phyloP scores from a whole-genome alignment of 2,888 invertebrate genomes.

The Spisula solida region DNA sequence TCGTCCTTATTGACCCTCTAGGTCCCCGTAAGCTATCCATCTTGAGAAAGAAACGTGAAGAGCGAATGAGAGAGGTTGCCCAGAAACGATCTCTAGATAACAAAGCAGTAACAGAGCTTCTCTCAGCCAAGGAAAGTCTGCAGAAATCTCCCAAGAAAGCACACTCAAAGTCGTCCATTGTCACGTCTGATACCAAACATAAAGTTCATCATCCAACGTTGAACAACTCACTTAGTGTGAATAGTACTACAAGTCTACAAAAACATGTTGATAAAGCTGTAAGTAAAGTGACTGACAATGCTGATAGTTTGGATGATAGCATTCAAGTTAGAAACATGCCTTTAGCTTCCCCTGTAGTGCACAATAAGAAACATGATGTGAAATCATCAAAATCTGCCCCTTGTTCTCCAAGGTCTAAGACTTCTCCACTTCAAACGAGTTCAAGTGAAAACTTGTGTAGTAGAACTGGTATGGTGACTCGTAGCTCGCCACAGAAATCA shows the following conservation, averaged over 20 bases:
- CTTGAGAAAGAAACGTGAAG: constrained; percentile 81
- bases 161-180: constrained; percentile 20
- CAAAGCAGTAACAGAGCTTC: constrained; percentile 45
- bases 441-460: constrained; percentile 61
- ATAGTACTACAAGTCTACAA: background rate
- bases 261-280: background rate
- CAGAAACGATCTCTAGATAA: constrained; percentile 48
- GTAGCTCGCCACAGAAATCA: constrained; percentile 67
- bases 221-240: constrained; percentile 2
- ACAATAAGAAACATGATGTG: constrained; percentile 43
- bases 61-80: constrained; percentile 65
- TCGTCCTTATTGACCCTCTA: constrained; percentile 96
- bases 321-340: constrained; percentile 74
- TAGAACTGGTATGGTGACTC: constrained; percentile 61
- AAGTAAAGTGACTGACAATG: background rate
- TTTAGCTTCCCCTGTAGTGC: constrained; percentile 37
- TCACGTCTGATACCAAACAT: background rate
- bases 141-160: constrained; percentile 62
- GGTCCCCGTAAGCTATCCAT: constrained; percentile 89
- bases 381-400: constrained; percentile 30
- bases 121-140: constrained; percentile 62
- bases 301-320: constrained; percentile 75
- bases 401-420: constrained; percentile 33
- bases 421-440: constrained; percentile 62
- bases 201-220: background rate